Percentiles rank a stretch among this genome's conserved stretches.
These are phyloP conservation scores for Calidris pugnax DNA, from an alignment of 2,113 vertebrate species.

Conservation along the genomic window DNA sequence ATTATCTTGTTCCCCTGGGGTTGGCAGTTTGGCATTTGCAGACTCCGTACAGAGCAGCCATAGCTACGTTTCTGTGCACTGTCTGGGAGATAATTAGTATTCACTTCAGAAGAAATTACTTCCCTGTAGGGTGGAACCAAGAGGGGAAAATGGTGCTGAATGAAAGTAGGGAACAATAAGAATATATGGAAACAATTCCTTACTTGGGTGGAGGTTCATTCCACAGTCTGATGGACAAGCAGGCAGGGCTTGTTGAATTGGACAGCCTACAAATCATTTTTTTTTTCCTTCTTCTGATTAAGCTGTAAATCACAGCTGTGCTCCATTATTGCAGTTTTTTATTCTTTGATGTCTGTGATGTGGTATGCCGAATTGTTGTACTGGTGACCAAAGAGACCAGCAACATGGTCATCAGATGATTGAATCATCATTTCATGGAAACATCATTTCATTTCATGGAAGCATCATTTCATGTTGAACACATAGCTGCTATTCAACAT, in stretches of 20 bases:
- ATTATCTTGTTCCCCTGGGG: neutral
- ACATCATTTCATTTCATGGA: neutral
- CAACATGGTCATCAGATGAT: neutral
- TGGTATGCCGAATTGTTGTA: neutral
- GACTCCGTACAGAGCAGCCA: neutral
- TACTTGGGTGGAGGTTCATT: conserved; percentile 52
- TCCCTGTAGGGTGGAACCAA: conserved; percentile 22
- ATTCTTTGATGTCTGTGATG: neutral
- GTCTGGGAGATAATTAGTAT: neutral
- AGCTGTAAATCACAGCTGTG: conserved; percentile 62
- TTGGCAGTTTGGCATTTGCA: neutral
- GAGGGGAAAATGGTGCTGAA: conserved; percentile 10
- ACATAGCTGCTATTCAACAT: neutral
- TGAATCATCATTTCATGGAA: neutral
- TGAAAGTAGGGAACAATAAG: conserved; percentile 8
- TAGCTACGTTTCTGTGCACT: neutral
- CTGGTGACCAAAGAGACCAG: neutral
- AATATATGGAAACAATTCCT: conserved; percentile 45
- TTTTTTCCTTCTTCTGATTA: conserved; percentile 55
- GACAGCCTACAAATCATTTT: conserved; percentile 65
- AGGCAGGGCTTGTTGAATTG: conserved; percentile 45
- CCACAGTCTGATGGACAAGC: conserved; percentile 52
- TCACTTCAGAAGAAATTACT: conserved; percentile 21
- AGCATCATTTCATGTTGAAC: too few species aligned
- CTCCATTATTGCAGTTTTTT: neutral